These are phyloP conservation scores for Amblyraja radiata DNA, from an alignment of 2,797 vertebrate species.

Conservation along the genomic window DNA sequence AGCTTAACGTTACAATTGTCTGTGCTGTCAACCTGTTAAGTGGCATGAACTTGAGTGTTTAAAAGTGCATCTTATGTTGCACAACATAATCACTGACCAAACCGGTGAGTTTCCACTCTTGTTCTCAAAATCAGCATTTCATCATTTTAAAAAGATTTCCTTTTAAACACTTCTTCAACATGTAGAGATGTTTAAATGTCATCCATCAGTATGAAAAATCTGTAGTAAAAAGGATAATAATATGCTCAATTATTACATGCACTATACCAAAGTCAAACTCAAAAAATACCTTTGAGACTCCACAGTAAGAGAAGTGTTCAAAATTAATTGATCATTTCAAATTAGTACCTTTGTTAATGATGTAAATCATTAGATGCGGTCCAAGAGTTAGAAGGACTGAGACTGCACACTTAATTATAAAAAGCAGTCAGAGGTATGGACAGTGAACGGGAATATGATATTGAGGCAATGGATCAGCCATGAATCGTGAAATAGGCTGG, in stretches of 20 bases:
- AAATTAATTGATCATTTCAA: background rate
- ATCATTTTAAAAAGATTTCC: background rate
- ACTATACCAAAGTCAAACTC: background rate
- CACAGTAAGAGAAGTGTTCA: background rate
- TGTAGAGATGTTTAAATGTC: background rate
- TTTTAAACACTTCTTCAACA: background rate
- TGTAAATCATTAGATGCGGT: background rate
- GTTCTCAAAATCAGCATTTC: background rate
- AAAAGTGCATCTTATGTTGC: background rate
- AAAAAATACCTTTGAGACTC: background rate
- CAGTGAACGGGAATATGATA: too few relatives aligned
- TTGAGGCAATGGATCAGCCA: too few relatives aligned
- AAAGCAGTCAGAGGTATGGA: too few relatives aligned
- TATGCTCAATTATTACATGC: too few relatives aligned
- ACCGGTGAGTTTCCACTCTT: background rate
- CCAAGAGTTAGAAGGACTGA: background rate
- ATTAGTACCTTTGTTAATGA: background rate
- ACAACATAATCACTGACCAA: background rate
- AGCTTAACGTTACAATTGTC: background rate
- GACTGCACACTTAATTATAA: background rate
- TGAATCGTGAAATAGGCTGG: too few relatives aligned
- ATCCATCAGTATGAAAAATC: background rate
- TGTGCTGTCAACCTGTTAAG: background rate
- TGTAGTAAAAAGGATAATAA: too few relatives aligned
- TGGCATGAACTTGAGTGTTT: background rate